Conservation (phyloP, 2,797 vertebrate genomes). For the Natrix natrix region DNA sequence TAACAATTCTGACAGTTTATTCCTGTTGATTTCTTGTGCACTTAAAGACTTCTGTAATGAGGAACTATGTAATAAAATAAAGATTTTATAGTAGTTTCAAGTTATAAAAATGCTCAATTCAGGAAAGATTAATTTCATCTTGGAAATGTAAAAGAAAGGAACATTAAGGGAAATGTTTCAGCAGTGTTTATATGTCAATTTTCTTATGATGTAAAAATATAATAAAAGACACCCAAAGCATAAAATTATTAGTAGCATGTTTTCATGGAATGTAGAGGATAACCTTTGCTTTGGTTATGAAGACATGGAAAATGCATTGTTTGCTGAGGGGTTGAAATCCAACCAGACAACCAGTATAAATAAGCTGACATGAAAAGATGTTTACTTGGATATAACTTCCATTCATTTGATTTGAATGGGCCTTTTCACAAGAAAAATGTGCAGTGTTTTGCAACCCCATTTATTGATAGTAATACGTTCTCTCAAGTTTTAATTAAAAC, state of each 20-base stretch:
- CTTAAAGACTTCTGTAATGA: neutral
- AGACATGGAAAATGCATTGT: conserved; percentile 10
- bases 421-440: neutral
- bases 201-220: conserved; percentile 50
- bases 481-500: conserved; percentile 31
- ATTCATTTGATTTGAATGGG: neutral
- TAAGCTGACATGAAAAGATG: neutral
- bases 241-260: conserved; percentile 53
- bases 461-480: conserved; percentile 36
- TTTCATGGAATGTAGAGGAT: conserved; percentile 59
- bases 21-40: neutral
- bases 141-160: neutral
- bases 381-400: neutral
- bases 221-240: conserved; percentile 40
- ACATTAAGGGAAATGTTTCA: conserved; percentile 31
- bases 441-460: neutral
- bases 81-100: neutral
- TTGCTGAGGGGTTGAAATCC: conserved; percentile 46
- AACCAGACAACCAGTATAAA: neutral
- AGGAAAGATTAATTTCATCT: neutral
- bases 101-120: neutral
- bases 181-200: conserved; percentile 41
- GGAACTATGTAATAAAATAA: neutral
- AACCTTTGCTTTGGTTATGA: conserved; percentile 41
- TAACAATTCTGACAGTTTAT: neutral